A percentile compares a stretch with the other conserved stretches of the same genome.
phyloP scores from a whole-genome alignment of 2,888 invertebrate genomes.

The Ellobium chinense region DNA sequence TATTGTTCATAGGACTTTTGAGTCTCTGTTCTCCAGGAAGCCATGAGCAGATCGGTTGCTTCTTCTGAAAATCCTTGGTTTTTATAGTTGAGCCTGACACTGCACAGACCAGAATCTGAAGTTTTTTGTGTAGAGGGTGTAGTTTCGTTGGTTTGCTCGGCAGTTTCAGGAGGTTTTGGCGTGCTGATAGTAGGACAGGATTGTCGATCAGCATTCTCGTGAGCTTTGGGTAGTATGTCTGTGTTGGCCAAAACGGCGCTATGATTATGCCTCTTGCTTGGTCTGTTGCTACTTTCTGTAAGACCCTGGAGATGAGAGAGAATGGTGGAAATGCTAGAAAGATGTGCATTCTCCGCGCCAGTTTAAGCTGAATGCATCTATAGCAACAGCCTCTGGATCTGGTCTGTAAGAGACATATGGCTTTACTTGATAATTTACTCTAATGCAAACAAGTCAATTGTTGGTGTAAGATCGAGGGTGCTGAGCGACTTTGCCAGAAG shows the following conservation, averaged over 20 bases:
- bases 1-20: not conserved
- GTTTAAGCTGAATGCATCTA: conserved; percentile 41
- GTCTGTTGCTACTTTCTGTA: conserved; percentile 41
- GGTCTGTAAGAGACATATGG: conserved; percentile 35
- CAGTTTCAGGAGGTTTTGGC: not conserved
- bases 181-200: conserved; percentile 19
- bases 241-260: conserved; percentile 36
- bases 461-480: not conserved
- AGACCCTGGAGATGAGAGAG: conserved; percentile 26
- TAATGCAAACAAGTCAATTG: conserved; percentile 49
- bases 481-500: conserved; percentile 8
- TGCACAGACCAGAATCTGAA: not conserved
- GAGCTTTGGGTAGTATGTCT: conserved; percentile 27
- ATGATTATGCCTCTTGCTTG: conserved; percentile 33
- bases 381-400: conserved; percentile 36
- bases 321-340: conserved; percentile 48
- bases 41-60: not conserved
- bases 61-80: not conserved
- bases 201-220: conserved; percentile 13
- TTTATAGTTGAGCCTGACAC: not conserved
- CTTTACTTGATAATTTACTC: conserved; percentile 35
- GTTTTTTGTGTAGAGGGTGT: not conserved
- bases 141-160: not conserved
- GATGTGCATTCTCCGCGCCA: conserved; percentile 28
- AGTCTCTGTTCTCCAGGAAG: not conserved